Conservation (phyloP, 2,113 vertebrate species). For the Emydocephalus ijimae region DNA sequence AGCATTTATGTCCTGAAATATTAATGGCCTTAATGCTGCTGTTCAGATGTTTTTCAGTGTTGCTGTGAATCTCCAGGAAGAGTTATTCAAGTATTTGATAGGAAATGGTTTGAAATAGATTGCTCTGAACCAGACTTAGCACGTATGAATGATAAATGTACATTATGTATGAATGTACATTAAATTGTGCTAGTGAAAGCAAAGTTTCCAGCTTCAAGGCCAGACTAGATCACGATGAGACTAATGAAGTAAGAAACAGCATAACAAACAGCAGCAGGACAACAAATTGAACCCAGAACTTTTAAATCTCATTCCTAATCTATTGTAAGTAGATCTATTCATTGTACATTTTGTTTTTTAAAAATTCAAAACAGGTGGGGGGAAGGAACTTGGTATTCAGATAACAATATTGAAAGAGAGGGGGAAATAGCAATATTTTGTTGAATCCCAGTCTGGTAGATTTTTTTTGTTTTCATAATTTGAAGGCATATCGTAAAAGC, state of each 20-base stretch:
- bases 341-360: neutral
- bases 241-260: neutral
- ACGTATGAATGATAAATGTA: neutral
- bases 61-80: neutral
- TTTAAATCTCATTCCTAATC: neutral
- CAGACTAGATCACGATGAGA: neutral
- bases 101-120: neutral
- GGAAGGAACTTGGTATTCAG: neutral
- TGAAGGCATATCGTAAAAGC: neutral
- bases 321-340: neutral
- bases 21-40: neutral
- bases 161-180: neutral
- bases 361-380: neutral
- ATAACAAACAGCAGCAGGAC: neutral
- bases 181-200: neutral
- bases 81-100: neutral
- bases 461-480: neutral
- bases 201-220: neutral
- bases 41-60: neutral
- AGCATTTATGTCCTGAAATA: constrained; percentile 1
- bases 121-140: neutral
- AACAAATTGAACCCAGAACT: neutral
- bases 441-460: neutral
- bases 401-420: neutral
- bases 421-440: neutral